Evolutionary conservation across 2,797 vertebrate genomes (phyloP).

Genomic region (Peromyscus nudipes): DNA sequence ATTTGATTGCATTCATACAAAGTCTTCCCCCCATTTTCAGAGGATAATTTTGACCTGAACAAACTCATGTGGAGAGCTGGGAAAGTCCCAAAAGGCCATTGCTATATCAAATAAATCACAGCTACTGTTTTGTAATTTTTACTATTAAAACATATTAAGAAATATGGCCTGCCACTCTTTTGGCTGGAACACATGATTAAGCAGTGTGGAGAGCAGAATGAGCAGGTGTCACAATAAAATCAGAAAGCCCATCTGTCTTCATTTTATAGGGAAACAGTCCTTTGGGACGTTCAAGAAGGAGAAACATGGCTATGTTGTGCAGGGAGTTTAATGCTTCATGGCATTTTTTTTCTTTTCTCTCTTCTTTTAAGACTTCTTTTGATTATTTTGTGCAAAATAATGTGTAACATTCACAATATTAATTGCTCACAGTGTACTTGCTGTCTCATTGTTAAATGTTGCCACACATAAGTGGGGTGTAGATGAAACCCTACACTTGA

Average conservation of each 20-base stretch:
- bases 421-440: background rate
- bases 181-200: constrained; percentile 71
- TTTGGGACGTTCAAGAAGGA: constrained; percentile 62
- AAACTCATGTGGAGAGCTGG: constrained; percentile 28
- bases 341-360: background rate
- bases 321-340: background rate
- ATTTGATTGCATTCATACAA: constrained; percentile 36
- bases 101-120: constrained; percentile 71
- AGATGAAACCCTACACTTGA: background rate
- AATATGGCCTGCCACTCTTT: constrained; percentile 62
- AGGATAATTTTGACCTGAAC: background rate
- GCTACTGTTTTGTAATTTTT: constrained; percentile 68
- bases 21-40: background rate
- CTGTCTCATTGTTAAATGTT: background rate
- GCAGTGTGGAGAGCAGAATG: constrained; percentile 26
- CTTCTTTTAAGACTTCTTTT: background rate
- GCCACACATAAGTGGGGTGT: background rate
- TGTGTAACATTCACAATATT: background rate
- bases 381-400: constrained; percentile 27
- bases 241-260: constrained; percentile 67
- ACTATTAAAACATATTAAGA: constrained; percentile 73
- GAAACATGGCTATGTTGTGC: background rate
- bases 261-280: constrained; percentile 67
- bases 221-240: constrained; percentile 80
- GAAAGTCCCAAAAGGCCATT: constrained; percentile 43